Conservation (phyloP, 1,140 invertebrate genomes). For the Lepidurus arcticus region DNA sequence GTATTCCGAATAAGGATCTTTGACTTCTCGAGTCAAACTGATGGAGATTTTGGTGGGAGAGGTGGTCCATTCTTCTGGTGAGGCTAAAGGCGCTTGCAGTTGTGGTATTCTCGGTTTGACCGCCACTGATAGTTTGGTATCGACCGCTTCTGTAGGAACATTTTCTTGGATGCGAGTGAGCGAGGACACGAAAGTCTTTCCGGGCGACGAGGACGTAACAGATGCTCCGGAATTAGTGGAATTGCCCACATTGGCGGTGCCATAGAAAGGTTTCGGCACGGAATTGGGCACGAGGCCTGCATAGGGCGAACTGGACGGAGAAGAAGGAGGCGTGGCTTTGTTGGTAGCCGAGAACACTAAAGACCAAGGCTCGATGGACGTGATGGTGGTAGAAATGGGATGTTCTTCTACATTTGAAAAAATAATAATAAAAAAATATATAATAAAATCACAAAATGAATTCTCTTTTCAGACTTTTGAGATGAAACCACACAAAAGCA, state of each 20-base stretch:
- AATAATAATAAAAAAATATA: background rate
- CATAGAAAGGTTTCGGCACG: constrained; percentile 35
- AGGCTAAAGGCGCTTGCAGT: constrained; percentile 39
- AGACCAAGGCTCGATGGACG: constrained; percentile 33
- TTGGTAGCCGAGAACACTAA: constrained; percentile 26
- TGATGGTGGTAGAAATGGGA: constrained; percentile 24
- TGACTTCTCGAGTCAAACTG: background rate
- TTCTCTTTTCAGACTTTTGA: too few species aligned
- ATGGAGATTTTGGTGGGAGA: constrained; percentile 32
- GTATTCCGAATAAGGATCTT: background rate
- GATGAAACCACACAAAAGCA: too few species aligned
- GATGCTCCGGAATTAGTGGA: background rate
- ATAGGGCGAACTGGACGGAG: constrained; percentile 34
- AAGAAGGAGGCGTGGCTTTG: constrained; percentile 28
- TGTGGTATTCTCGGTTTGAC: constrained; percentile 39
- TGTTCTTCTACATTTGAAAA: background rate
- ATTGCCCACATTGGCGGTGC: background rate
- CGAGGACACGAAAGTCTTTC: constrained; percentile 52
- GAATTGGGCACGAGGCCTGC: constrained; percentile 39
- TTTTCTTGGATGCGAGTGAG: constrained; percentile 60
- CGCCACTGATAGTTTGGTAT: constrained; percentile 39
- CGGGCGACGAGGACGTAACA: constrained; percentile 23
- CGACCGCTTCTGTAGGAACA: constrained; percentile 44
- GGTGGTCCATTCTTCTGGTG: constrained; percentile 30
- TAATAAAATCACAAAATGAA: background rate